A percentile compares a stretch with the other conserved stretches of the same genome.
Conservation (phyloP, 2,113 vertebrate genomes). For the Tilapia sparmanii region DNA sequence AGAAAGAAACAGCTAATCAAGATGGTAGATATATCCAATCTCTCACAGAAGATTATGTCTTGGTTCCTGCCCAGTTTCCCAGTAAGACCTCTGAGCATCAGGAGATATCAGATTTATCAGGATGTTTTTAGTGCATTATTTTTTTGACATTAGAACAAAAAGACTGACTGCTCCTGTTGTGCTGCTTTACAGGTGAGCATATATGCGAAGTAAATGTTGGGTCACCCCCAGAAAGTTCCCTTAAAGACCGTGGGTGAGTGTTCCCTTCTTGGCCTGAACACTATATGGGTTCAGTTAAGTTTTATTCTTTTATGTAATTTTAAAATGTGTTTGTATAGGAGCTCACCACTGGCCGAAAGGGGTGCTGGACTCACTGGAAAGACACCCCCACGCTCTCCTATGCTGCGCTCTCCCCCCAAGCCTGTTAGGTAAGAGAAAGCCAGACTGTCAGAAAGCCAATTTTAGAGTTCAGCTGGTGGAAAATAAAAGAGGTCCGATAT, state of each 20-base stretch:
- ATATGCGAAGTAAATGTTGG: constrained; percentile 69
- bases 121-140: neutral
- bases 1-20: constrained; percentile 74
- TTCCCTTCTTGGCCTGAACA: neutral
- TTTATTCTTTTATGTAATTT: neutral
- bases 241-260: constrained; percentile 87
- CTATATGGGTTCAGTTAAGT: neutral
- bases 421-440: constrained; percentile 74
- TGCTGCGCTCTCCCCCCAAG: constrained; percentile 72
- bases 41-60: constrained; percentile 87
- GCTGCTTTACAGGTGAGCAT: constrained; percentile 74
- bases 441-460: neutral
- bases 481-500: neutral
- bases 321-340: constrained; percentile 50
- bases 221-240: constrained; percentile 77
- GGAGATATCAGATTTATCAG: neutral
- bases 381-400: constrained; percentile 75
- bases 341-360: constrained; percentile 73
- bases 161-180: neutral
- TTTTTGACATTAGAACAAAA: neutral
- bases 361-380: constrained; percentile 71
- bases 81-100: constrained; percentile 64
- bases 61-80: constrained; percentile 85
- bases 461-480: neutral
- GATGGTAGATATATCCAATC: constrained; percentile 79